Conservation (phyloP, 2,888 invertebrate genomes). For the Epinotia brunnichana region DNA sequence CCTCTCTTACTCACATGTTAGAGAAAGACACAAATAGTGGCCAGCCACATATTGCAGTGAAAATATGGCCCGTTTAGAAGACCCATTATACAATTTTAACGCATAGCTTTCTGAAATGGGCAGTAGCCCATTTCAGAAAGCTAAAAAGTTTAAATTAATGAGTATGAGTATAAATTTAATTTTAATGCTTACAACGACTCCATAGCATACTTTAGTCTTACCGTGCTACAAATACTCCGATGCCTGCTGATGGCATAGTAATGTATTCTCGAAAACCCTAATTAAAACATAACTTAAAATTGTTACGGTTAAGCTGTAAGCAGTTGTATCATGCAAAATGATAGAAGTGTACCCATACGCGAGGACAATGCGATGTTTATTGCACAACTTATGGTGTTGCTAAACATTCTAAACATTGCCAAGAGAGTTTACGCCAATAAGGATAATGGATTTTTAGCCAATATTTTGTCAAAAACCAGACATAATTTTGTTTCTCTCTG, state of each 20-base stretch:
- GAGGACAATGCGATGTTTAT: slow-evolving; percentile 45
- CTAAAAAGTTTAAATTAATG: no score
- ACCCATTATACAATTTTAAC: no score
- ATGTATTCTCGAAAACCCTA: not conserved
- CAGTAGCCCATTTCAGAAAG: no score
- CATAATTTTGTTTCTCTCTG: slow-evolving; percentile 52
- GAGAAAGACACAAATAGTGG: no score
- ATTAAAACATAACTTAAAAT: slow-evolving; percentile 6
- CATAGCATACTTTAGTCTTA: no score
- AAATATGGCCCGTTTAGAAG: no score
- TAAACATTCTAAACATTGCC: slow-evolving; percentile 50
- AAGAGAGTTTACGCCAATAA: slow-evolving; percentile 50
- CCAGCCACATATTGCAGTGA: no score
- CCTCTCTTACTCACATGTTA: no score
- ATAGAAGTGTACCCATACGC: slow-evolving; percentile 51
- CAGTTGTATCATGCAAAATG: slow-evolving; percentile 62
- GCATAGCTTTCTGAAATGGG: not conserved
- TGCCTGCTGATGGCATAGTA: no score
- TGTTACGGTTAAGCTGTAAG: slow-evolving; percentile 54
- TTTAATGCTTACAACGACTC: no score
- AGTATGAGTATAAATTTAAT: no score
- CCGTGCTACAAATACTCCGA: no score
- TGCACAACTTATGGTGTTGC: slow-evolving; percentile 51
- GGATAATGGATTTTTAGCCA: not conserved
- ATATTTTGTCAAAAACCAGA: slow-evolving; percentile 25